Percentiles rank a stretch among this genome's conserved stretches.
Conservation (phyloP, 2,113 vertebrate genomes). For the Triplophysa dalaica region DNA sequence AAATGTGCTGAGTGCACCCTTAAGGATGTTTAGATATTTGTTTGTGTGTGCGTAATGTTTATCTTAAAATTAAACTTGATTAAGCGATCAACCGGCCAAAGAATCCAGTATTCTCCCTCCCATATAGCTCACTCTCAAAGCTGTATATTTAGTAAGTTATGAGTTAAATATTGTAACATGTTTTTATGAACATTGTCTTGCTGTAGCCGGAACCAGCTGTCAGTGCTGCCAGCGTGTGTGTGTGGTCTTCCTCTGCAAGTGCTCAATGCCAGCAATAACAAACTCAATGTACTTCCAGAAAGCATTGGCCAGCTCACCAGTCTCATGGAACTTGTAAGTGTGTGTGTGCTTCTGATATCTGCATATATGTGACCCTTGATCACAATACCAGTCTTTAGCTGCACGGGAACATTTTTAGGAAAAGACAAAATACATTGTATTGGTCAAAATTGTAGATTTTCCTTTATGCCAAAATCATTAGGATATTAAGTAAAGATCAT, state of each 20-base stretch:
- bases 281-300: conserved; percentile 89
- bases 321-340: conserved; percentile 93
- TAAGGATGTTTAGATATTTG: no score
- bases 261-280: conserved; percentile 97
- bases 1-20: no score
- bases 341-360: conserved; percentile 35
- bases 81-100: background rate
- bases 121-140: conserved; percentile 6
- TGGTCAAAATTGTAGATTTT: no score
- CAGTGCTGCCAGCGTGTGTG: conserved; percentile 85
- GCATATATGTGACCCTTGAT: background rate
- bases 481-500: no score
- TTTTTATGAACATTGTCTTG: conserved; percentile 21
- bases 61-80: no score
- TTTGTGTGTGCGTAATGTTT: no score
- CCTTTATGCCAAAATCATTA: no score
- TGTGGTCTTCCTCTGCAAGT: conserved; percentile 92
- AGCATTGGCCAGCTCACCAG: conserved; percentile 87
- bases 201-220: conserved; percentile 91
- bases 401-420: no score
- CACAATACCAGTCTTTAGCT: no score
- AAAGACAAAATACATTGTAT: no score
- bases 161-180: background rate
- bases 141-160: background rate
- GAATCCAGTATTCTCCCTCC: background rate